These are phyloP conservation scores for Sinosuthora webbiana DNA, from an alignment of 2,113 vertebrate species.

Conservation along the genomic window DNA sequence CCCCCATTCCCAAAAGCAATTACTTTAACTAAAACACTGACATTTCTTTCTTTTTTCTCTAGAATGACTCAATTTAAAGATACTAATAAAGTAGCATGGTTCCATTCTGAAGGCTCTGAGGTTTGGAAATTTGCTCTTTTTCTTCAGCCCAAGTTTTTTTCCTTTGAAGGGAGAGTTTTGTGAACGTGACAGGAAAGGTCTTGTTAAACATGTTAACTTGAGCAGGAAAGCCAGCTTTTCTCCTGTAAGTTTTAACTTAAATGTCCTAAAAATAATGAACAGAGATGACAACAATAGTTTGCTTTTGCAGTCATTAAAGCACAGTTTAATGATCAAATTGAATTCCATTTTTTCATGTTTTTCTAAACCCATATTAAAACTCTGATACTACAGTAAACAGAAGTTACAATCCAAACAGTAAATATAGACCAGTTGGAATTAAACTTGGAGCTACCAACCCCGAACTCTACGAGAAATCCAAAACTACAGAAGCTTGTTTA, in stretches of 20 bases:
- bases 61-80: not conserved
- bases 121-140: not conserved
- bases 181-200: not conserved
- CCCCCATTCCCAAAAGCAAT: not conserved
- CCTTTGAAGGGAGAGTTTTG: not conserved
- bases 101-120: not conserved
- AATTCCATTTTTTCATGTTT: not conserved
- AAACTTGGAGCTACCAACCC: conserved; percentile 25
- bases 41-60: not conserved
- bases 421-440: not conserved
- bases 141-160: not conserved
- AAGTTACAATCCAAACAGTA: conserved; percentile 34
- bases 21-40: not conserved
- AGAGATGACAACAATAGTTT: not conserved
- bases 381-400: not conserved
- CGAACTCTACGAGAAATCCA: conserved; percentile 42
- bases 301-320: not conserved
- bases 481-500: conserved; percentile 37
- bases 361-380: not conserved
- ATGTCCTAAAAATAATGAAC: not conserved
- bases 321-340: not conserved
- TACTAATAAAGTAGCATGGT: not conserved
- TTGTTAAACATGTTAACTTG: not conserved
- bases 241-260: not conserved
- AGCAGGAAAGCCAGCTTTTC: not conserved